Evolutionary conservation across 2,113 vertebrate genomes (phyloP).

Genomic region (Anser cygnoides): DNA sequence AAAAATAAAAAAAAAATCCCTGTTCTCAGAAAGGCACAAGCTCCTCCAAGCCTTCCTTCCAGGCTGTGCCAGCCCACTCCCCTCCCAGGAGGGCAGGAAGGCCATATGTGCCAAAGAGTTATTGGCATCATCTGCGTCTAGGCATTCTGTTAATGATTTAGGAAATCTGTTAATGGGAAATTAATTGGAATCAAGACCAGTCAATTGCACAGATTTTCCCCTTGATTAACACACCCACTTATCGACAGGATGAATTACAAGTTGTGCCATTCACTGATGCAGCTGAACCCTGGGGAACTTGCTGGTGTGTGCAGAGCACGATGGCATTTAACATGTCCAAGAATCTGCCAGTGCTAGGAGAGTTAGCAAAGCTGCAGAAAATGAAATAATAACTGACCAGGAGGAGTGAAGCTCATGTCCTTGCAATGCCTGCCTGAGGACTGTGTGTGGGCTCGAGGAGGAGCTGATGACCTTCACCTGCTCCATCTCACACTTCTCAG

Average conservation of each 20-base stretch:
- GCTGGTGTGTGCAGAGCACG: accelerated
- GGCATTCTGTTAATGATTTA: slow-evolving; percentile 47
- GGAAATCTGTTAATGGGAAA: slow-evolving; percentile 62
- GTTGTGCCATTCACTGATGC: not conserved
- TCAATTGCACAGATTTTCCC: slow-evolving; percentile 55
- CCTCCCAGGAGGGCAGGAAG: not conserved
- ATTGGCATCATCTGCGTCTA: slow-evolving; percentile 18
- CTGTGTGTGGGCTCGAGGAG: not conserved
- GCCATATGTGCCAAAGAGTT: not conserved
- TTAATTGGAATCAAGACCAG: slow-evolving; percentile 57
- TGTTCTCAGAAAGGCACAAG: not conserved
- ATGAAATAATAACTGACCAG: not conserved
- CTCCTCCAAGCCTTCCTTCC: not conserved
- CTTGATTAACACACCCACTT: slow-evolving; percentile 57
- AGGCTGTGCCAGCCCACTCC: not conserved
- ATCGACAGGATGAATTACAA: slow-evolving; percentile 40
- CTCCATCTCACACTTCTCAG: not conserved
- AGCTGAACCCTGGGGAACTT: not conserved
- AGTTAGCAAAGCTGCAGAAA: not conserved
- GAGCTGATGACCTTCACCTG: not conserved
- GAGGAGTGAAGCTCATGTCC: not conserved
- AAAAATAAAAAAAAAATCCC: not conserved
- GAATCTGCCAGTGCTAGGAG: accelerated
- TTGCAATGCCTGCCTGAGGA: accelerated
- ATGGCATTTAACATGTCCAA: not conserved